Conservation (phyloP, 2,113 vertebrate species). For the Scartelaos histophorus region DNA sequence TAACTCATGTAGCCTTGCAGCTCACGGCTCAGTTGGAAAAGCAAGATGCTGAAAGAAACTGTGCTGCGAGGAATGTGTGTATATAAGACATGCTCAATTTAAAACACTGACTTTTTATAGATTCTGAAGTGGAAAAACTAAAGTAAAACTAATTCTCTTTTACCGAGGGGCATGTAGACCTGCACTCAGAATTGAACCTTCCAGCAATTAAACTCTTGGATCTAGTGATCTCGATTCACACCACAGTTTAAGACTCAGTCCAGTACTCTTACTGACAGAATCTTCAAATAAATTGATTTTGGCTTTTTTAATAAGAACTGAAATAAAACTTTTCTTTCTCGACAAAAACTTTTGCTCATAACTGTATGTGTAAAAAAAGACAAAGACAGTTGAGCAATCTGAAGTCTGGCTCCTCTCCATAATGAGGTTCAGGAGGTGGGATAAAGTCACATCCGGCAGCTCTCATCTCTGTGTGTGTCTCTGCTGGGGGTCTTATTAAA, state of each 20-base stretch:
- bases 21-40: neutral
- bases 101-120: neutral
- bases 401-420: slow-evolving; percentile 49
- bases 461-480: slow-evolving; percentile 32
- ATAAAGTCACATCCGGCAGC: slow-evolving; percentile 27
- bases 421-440: slow-evolving; percentile 60
- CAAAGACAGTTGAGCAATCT: slow-evolving; percentile 43
- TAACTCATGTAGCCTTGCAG: neutral
- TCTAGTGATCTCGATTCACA: too few relatives aligned
- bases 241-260: too few relatives aligned
- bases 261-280: too few relatives aligned
- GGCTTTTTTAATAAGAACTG: neutral
- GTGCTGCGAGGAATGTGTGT: neutral
- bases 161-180: too few relatives aligned
- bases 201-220: too few relatives aligned
- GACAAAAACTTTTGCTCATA: slow-evolving; percentile 10
- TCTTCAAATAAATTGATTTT: too few relatives aligned
- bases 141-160: too few relatives aligned
- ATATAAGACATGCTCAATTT: neutral
- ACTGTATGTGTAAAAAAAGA: neutral
- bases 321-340: neutral
- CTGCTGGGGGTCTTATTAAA: slow-evolving; percentile 60
- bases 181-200: too few relatives aligned
- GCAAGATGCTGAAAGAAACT: neutral
- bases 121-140: too few relatives aligned